phyloP scores from a whole-genome alignment of 2,113 vertebrate genomes.

The Neolamprologus variostigma region DNA sequence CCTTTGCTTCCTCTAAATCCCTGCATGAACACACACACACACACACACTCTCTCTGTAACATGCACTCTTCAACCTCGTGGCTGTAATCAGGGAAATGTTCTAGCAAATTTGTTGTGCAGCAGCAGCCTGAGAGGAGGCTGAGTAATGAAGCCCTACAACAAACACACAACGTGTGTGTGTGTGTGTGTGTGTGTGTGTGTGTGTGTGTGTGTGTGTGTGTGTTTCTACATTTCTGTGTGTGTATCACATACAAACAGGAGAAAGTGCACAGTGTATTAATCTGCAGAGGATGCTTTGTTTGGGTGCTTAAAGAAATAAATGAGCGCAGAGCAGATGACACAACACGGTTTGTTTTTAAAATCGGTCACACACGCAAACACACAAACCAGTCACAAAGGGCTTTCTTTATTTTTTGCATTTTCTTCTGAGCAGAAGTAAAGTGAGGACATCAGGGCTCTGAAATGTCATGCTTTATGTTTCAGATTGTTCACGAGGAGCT shows the following conservation, averaged over 20 bases:
- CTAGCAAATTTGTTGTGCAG: background rate
- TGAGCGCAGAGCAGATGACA: background rate
- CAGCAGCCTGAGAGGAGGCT: background rate
- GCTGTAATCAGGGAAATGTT: background rate
- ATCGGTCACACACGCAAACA: background rate
- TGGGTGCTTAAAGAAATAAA: background rate
- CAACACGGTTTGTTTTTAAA: background rate
- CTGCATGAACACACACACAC: background rate
- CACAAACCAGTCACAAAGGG: background rate
- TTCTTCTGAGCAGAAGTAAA: background rate
- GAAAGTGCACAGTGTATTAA: background rate
- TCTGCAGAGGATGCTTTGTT: background rate
- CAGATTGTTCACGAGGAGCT: background rate
- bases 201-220: background rate
- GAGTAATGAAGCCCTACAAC: background rate
- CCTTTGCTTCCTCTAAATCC: conserved; percentile 11
- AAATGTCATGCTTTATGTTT: background rate
- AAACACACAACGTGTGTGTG: background rate
- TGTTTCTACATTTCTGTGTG: background rate
- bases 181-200: background rate
- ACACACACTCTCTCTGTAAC: background rate
- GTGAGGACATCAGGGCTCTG: background rate
- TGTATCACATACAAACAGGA: background rate
- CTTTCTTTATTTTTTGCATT: background rate
- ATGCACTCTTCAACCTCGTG: background rate